Percentiles rank a stretch among this genome's conserved stretches.
These are phyloP conservation scores for Acrossocheilus wenchowensis DNA, from an alignment of 2,797 vertebrate species.

Conservation along the genomic window DNA sequence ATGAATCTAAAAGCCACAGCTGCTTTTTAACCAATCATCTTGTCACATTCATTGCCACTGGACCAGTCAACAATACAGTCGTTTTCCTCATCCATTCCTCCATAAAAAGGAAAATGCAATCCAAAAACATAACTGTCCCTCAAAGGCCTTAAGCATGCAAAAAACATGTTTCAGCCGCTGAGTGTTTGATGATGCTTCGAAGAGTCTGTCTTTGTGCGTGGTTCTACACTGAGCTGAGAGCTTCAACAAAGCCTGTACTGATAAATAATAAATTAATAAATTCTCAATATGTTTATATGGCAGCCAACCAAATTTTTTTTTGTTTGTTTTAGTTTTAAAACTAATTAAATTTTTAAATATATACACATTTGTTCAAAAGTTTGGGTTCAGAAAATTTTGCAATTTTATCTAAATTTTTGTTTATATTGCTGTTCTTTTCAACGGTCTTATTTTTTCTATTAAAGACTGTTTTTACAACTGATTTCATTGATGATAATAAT, in stretches of 20 bases:
- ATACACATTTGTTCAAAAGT: background rate
- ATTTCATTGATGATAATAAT: background rate
- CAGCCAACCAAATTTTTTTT: background rate
- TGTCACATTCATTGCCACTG: constrained; percentile 3
- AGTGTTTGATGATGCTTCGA: background rate
- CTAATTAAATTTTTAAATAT: background rate
- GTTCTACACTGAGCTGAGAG: constrained; percentile 1
- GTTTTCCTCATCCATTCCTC: constrained; percentile 1
- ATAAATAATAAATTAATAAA: background rate
- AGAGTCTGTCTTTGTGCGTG: background rate
- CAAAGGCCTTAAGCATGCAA: constrained; percentile 1
- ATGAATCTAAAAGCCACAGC: constrained; percentile 24
- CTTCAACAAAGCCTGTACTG: background rate
- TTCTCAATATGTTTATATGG: background rate
- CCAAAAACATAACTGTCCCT: background rate
- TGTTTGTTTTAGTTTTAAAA: background rate
- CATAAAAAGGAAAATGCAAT: constrained; percentile 3
- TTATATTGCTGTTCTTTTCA: background rate
- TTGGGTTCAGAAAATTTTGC: background rate
- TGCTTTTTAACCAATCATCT: constrained; percentile 21
- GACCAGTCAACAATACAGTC: background rate
- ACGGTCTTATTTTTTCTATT: no score
- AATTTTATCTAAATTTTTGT: background rate
- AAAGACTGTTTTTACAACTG: background rate
- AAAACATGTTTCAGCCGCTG: background rate